Percentiles rank a stretch among this genome's conserved stretches.
Evolutionary conservation across 2,113 vertebrate genomes (phyloP).

Genomic region (Aldabrachelys gigantea): DNA sequence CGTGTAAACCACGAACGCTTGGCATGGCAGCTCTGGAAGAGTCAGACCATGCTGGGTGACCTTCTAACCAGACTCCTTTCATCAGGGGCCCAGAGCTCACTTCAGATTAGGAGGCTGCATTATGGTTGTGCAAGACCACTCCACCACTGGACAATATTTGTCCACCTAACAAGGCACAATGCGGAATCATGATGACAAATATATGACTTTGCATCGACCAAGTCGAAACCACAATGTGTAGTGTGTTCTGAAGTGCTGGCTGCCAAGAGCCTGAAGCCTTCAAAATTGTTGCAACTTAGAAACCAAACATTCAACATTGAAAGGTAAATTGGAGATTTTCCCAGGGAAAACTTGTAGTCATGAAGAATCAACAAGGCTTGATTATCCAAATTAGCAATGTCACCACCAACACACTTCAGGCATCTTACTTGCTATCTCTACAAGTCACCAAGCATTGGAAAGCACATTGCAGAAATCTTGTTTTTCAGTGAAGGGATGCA

Average conservation of each 20-base stretch:
- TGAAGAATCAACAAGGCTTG: not conserved
- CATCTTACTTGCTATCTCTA: not conserved
- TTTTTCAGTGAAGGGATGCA: accelerated
- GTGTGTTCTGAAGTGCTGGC: not conserved
- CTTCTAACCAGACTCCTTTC: not conserved
- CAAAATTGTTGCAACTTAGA: not conserved
- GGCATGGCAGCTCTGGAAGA: not conserved
- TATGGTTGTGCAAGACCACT: not conserved
- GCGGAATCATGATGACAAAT: accelerated
- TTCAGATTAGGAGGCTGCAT: accelerated
- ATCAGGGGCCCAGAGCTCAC: not conserved
- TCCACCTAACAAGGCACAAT: accelerated
- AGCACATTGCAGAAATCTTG: not conserved
- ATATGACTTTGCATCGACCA: not conserved
- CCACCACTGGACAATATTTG: not conserved
- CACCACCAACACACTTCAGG: not conserved
- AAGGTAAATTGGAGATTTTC: not conserved
- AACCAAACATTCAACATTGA: not conserved
- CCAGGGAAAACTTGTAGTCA: not conserved
- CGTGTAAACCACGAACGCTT: not conserved
- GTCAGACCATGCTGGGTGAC: not conserved
- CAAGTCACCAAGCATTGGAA: not conserved
- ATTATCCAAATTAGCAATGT: not conserved
- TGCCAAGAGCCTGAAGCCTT: not conserved
- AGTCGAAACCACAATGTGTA: accelerated